Conservation (phyloP, 2,797 vertebrate genomes). For the Rhynchonycteris naso region DNA sequence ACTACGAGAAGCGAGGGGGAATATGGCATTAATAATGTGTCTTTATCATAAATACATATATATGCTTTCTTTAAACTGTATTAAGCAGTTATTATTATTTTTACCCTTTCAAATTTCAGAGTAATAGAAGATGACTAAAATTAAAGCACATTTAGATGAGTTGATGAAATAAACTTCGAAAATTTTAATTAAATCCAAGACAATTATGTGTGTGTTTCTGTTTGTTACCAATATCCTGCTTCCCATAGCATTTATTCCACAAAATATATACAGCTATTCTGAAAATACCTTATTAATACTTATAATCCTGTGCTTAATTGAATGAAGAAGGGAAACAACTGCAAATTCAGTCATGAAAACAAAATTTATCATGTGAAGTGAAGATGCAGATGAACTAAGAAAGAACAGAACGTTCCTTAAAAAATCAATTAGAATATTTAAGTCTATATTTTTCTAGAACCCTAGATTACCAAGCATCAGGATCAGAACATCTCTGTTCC, state of each 20-base stretch:
- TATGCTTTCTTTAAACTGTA: not conserved
- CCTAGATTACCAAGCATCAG: not conserved
- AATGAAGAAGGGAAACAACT: not conserved
- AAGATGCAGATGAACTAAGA: conserved; percentile 20
- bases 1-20: not conserved
- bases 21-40: rapidly evolving
- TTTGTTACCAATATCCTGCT: not conserved
- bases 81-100: not conserved
- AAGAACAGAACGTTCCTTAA: not conserved
- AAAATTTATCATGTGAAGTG: conserved; percentile 21
- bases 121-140: not conserved
- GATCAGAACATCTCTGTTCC: not conserved
- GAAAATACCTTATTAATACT: conserved; percentile 33
- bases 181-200: not conserved
- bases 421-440: not conserved
- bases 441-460: not conserved
- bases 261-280: not conserved
- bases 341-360: conserved; percentile 35
- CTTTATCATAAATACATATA: not conserved
- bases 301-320: conserved; percentile 28
- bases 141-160: not conserved
- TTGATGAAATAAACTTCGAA: not conserved
- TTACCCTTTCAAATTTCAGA: not conserved
- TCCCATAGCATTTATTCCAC: not conserved
- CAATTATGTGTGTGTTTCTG: not conserved